Base-by-base conservation (phyloP, 1,140 invertebrate genomes). In the Cydia splendana region DNA sequence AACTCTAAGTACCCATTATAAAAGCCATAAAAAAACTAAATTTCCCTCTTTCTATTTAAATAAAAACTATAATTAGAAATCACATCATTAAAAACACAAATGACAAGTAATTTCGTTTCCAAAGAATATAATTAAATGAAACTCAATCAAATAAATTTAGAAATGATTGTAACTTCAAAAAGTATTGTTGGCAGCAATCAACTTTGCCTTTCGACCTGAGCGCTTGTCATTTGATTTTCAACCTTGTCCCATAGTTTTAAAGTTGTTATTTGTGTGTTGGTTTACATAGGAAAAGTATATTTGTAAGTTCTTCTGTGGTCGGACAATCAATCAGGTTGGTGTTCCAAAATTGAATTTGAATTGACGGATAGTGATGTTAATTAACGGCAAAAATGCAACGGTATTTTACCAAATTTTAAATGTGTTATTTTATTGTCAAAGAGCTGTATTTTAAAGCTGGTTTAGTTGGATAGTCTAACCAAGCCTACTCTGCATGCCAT, bases 291-390 rank as follows among this genome's bases (percentile, higher is more conserved):
- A 53, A n/a, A 53, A 53, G 51, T 53, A 51, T 53, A 18, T 53
- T 15, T 15, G 13, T 15, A 51, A 15, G 3, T 51, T 53, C n/a
- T n/a, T 34, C n/a, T 71, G 38, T 71, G 67, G 38, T 71, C 67
- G 30, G 67, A 71, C 67, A 71, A 71, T 71, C 67, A 71, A 71
- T 71, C 67, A 45, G 38, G n/a, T n/a, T n/a, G n/a, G 30, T 42
- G 67, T 71, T 71, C 67, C 13, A 71, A 71, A 71, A 34, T 71
- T 30, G 9, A 71, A 71, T 71, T 71, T 7, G 30, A 71, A 71
- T 71, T 71, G 67, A 71, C 38, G 38, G 65, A 34, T 38, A 20
- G 67, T 71, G 67, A 24, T 62, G 28, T 42, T 38, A 71, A 42
- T 18, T n/a, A 53, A 53, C 51, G 51, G 51, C 51, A 4, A 18